Evolutionary conservation across 1,140 invertebrate species (phyloP), one percentile per base, ranked within the genome.

Genomic region (Asbolus verrucosus): DNA sequence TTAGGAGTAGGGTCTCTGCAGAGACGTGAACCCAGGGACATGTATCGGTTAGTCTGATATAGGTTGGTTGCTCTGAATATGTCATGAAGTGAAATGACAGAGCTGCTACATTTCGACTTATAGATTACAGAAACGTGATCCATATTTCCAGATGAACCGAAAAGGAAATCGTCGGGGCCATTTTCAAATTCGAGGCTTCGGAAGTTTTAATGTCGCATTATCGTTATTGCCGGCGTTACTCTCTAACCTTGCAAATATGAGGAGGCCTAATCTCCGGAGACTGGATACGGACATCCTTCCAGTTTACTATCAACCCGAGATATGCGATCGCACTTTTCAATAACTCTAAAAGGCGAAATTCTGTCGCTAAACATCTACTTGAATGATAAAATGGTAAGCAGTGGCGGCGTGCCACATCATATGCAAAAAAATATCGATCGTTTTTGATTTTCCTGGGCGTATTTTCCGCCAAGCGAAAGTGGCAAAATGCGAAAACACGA

Each of bases 261-360:
- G 27, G 11, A 54, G 19, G 46, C 24, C 46, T 1, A 30, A 54
- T 65, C 69, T 71, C 62, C 11, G 14, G 65, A 18, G 65, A 46
- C 21, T 60, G 63, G 33, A 60, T 67, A 46, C 67, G 75, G 74
- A 65, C 75, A 66, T 66, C 41, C 72, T 54, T 72, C 70, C 65
- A 71, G 72, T 76, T 75, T 72, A 76, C 74, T 77, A 75, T 71
- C 62, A 73, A 71, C 71, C 66, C 72, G 72, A 74, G 75, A 74
- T 77, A 77, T 77, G 72, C 74, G 76, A 78, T 75, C 74, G 70
- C 67, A 75, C 74, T 77, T 78, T 78, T 78, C 77, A 78, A 78
- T 78, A 78, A 78, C 76, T 77, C 73, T 78, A 78, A 78, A 78
- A 78, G 77, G 76, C 65, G 69, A 60, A 63, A 60, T 50, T 68